Percentiles rank a stretch among this genome's conserved stretches.
Conservation (phyloP, 1,140 invertebrate genomes). For the Andricus grossulariae region DNA sequence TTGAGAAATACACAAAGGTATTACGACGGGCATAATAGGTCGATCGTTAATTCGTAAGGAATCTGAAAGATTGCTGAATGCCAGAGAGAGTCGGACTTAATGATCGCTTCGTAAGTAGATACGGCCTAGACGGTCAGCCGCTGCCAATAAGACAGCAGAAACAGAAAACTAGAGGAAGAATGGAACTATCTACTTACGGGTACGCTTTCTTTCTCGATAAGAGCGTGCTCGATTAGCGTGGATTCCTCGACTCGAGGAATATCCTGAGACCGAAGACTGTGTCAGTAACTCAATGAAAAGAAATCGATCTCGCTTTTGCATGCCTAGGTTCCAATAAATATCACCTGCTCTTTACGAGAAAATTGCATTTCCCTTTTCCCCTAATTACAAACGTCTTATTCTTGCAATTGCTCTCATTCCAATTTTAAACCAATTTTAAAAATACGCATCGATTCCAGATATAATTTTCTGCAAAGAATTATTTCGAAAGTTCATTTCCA, state of each 20-base stretch:
- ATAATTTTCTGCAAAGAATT: background rate
- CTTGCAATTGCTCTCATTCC: constrained; percentile 5
- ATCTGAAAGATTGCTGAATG: constrained; percentile 37
- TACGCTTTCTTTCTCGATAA: constrained; percentile 33
- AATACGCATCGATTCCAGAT: background rate
- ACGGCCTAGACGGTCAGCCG: constrained; percentile 7
- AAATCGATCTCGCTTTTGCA: constrained; percentile 21
- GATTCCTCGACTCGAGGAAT: constrained; percentile 22
- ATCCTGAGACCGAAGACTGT: constrained; percentile 1
- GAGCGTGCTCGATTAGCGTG: background rate
- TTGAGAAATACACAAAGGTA: background rate
- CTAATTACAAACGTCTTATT: constrained; percentile 18
- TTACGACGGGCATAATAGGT: constrained; percentile 12
- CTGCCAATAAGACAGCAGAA: constrained; percentile 12
- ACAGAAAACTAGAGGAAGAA: background rate
- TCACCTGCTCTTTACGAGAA: constrained; percentile 12
- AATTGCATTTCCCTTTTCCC: constrained; percentile 20
- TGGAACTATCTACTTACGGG: constrained; percentile 19
- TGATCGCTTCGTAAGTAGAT: constrained; percentile 40
- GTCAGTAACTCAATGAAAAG: constrained; percentile 11
- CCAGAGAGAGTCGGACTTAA: constrained; percentile 35
- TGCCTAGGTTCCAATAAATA: background rate
- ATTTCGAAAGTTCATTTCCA: background rate
- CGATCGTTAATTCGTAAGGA: constrained; percentile 35
- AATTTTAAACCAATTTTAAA: background rate